Conservation (phyloP, 2,113 vertebrate species). For the Pedetes capensis region DNA sequence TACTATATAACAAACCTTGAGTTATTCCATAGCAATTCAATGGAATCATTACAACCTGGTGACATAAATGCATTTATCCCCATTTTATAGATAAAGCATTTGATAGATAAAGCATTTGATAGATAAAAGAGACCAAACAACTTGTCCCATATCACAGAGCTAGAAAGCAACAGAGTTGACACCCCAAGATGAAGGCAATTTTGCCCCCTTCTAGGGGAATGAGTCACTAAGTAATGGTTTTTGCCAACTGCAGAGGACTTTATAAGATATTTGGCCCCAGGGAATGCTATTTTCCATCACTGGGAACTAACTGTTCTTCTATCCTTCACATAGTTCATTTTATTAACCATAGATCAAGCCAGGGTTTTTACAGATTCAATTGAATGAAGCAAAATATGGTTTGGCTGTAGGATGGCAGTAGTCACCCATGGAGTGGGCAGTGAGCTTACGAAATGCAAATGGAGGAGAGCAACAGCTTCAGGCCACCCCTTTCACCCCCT, state of each 20-base stretch:
- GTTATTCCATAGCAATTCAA: neutral
- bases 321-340: conserved; percentile 1
- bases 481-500: neutral
- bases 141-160: neutral
- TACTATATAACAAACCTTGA: neutral
- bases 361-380: neutral
- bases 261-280: neutral
- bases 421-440: neutral
- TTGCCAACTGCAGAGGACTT: neutral
- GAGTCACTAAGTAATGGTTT: neutral
- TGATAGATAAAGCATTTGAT: neutral
- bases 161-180: neutral
- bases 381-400: neutral
- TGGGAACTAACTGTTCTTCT: conserved; percentile 42
- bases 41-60: neutral
- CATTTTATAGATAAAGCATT: neutral
- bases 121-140: neutral
- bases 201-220: neutral
- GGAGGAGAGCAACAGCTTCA: neutral
- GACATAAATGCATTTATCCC: neutral
- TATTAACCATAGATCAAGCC: neutral
- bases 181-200: neutral
- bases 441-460: neutral
- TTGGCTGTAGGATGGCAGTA: neutral
- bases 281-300: conserved; percentile 19